Conservation (phyloP, 23 tunicate species). For the Trididemnum nubilum region DNA sequence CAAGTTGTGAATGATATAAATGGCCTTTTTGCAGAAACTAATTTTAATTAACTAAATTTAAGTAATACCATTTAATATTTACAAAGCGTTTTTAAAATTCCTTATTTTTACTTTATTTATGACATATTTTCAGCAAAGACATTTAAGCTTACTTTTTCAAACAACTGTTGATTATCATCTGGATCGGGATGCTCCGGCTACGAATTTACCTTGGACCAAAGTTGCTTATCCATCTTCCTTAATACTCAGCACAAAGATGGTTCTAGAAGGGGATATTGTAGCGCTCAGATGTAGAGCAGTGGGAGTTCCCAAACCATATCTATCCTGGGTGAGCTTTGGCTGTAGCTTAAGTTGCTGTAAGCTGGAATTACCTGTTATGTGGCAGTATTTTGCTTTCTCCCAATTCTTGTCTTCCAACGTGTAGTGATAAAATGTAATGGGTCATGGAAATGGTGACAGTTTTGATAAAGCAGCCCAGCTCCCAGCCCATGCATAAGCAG, state of each 20-base stretch:
- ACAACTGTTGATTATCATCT: conserved; percentile 12
- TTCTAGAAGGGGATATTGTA: conserved; percentile 3
- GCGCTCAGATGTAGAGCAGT: conserved; percentile 38
- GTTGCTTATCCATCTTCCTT: conserved; percentile 32
- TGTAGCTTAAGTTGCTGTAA: neutral
- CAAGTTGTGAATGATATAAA: too few relatives aligned
- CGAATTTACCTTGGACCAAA: conserved; percentile 42
- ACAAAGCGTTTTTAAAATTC: too few relatives aligned
- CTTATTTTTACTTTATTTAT: conserved; percentile 1
- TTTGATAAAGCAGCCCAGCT: too few relatives aligned
- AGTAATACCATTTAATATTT: too few relatives aligned
- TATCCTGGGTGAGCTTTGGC: conserved; percentile 48
- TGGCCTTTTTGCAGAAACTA: too few relatives aligned
- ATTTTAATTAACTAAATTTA: too few relatives aligned
- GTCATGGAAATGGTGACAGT: too few relatives aligned
- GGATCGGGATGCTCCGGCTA: neutral
- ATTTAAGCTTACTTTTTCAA: conserved; percentile 21
- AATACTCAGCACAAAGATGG: neutral
- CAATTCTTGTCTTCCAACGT: too few relatives aligned
- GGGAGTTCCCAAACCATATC: conserved; percentile 50
- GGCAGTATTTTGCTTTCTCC: neutral
- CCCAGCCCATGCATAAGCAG: too few relatives aligned
- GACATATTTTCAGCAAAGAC: conserved; percentile 33
- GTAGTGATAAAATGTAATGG: too few relatives aligned
- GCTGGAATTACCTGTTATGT: neutral